phyloP scores from a whole-genome alignment of 1,140 invertebrate species.

The Penaeus vannamei region DNA sequence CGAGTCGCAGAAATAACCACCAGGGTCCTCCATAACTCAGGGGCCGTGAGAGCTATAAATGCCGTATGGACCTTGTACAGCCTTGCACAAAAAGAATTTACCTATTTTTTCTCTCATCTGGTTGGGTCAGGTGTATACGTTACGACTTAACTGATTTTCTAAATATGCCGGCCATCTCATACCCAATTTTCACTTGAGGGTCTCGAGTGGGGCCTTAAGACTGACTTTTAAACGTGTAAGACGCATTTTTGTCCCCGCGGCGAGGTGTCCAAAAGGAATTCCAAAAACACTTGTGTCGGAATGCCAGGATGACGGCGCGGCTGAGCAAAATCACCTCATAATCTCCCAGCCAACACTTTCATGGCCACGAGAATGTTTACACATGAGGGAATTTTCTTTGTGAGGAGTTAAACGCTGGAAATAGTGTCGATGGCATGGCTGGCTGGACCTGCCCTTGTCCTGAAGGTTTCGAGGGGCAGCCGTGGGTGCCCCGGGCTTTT shows the following conservation, averaged over 20 bases:
- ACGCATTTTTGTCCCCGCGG: neutral
- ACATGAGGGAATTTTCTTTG: constrained; percentile 55
- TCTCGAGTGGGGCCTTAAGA: no score
- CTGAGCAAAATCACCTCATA: constrained; percentile 56
- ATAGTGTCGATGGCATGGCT: constrained; percentile 34
- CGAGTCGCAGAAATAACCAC: constrained; percentile 22
- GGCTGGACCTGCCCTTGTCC: neutral
- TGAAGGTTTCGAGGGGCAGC: no score
- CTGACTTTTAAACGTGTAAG: no score
- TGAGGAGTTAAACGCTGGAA: constrained; percentile 57
- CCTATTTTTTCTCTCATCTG: neutral
- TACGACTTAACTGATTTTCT: no score
- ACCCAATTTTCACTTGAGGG: no score
- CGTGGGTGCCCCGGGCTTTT: no score
- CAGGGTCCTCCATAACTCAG: constrained; percentile 48
- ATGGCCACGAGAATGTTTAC: constrained; percentile 61
- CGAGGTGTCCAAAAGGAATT: neutral
- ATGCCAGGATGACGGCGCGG: constrained; percentile 45
- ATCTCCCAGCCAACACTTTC: constrained; percentile 59
- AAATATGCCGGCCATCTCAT: no score
- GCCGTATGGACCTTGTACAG: constrained; percentile 37
- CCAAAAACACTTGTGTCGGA: constrained; percentile 36
- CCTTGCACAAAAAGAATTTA: neutral
- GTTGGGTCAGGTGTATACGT: no score
- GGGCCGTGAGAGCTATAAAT: constrained; percentile 41